phyloP scores from a whole-genome alignment of 2,888 invertebrate species.

The Thecophora atra region DNA sequence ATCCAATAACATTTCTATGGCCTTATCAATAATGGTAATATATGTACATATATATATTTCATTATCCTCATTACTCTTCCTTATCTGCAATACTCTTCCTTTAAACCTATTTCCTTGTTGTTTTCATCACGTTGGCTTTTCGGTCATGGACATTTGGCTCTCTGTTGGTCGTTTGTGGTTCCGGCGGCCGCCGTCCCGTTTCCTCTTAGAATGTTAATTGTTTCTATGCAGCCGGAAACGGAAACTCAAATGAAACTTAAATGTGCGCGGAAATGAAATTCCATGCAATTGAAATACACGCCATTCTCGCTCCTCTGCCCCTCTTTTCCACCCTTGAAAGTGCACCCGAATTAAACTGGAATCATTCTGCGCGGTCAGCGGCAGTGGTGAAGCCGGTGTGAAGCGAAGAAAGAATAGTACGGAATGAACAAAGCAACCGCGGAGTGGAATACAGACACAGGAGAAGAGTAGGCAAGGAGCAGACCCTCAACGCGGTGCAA shows the following conservation, averaged over 20 bases:
- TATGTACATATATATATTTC: no score
- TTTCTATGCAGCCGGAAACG: constrained; percentile 12
- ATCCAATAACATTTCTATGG: no score
- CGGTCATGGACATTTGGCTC: not conserved
- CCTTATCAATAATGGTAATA: no score
- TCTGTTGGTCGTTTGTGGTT: no score
- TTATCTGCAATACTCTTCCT: no score
- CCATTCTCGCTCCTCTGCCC: not conserved
- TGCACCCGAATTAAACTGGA: not conserved
- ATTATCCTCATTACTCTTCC: no score
- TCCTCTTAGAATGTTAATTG: constrained; percentile 13
- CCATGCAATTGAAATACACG: constrained; percentile 25
- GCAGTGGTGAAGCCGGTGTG: not conserved
- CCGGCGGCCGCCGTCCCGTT: not conserved
- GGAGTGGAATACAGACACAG: not conserved
- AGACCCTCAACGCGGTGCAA: not conserved
- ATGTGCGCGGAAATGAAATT: constrained; percentile 18
- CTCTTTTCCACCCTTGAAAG: not conserved
- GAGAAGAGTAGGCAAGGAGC: not conserved
- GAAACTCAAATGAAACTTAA: constrained; percentile 15
- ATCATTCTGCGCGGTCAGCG: not conserved
- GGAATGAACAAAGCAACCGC: not conserved
- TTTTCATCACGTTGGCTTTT: not conserved
- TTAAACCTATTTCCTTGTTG: no score
- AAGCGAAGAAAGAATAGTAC: not conserved